phyloP scores from a whole-genome alignment of 2,888 invertebrate species.

The Molanna angustata region DNA sequence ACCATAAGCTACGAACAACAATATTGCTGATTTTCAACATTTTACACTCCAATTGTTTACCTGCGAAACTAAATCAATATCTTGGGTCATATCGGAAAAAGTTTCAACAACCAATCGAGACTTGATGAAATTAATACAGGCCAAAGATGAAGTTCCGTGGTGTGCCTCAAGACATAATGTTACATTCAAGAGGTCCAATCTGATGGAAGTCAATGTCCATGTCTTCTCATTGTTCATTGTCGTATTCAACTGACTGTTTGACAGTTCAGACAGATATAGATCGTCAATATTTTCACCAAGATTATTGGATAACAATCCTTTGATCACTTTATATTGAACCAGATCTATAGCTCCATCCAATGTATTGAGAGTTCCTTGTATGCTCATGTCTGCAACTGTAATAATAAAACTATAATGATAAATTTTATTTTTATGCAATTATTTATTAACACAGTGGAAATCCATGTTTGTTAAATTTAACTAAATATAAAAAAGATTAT shows the following conservation, averaged over 20 bases:
- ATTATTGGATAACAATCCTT: constrained; percentile 85
- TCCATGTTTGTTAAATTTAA: too few species aligned
- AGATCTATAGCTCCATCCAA: constrained; percentile 79
- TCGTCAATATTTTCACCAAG: constrained; percentile 82
- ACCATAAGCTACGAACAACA: too few species aligned
- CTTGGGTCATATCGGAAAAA: constrained; percentile 85
- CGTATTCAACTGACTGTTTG: constrained; percentile 22
- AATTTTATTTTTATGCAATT: too few species aligned
- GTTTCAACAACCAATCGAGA: constrained; percentile 83
- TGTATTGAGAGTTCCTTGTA: constrained; percentile 82
- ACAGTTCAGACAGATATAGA: constrained; percentile 41
- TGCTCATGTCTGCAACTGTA: constrained; percentile 75
- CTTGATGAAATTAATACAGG: constrained; percentile 88
- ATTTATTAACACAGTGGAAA: too few species aligned
- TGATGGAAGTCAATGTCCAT: constrained; percentile 78
- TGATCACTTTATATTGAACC: constrained; percentile 81
- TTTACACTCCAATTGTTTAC: too few species aligned
- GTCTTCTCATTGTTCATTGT: constrained; percentile 41
- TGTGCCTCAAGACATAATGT: constrained; percentile 67
- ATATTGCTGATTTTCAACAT: too few species aligned
- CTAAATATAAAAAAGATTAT: too few species aligned
- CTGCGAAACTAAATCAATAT: constrained; percentile 89
- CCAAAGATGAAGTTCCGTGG: constrained; percentile 61
- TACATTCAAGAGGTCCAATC: constrained; percentile 83
- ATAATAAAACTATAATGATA: too few species aligned